These are phyloP conservation scores for Thereva unica DNA, from an alignment of 2,888 invertebrate genomes.

Conservation along the genomic window DNA sequence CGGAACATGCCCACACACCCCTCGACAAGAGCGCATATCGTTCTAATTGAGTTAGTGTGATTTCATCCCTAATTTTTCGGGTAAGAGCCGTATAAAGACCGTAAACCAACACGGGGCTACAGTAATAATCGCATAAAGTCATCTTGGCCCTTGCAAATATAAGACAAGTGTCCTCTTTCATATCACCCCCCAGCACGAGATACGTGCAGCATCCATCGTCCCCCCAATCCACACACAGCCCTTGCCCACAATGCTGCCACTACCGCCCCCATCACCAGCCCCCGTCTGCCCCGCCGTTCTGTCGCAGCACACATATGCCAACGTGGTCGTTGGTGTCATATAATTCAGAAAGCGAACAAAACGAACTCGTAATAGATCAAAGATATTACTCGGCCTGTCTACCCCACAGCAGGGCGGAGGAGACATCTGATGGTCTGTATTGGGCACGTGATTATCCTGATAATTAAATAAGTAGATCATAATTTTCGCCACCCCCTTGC, in stretches of 20 bases:
- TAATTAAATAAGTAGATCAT: conserved; percentile 36
- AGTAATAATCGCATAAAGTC: conserved; percentile 7
- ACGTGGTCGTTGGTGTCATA: neutral
- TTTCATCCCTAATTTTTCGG: conserved; percentile 10
- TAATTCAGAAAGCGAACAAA: conserved; percentile 2
- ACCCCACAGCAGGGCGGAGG: neutral
- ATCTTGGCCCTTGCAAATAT: neutral
- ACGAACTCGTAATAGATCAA: conserved; percentile 32
- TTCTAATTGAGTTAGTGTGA: conserved; percentile 24
- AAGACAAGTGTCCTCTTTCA: conserved; percentile 6
- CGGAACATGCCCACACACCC: too few relatives aligned
- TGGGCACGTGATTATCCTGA: conserved; percentile 37
- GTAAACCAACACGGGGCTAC: conserved; percentile 8
- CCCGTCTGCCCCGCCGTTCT: too few relatives aligned
- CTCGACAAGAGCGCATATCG: too few relatives aligned
- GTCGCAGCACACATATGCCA: too few relatives aligned
- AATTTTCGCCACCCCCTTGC: conserved; percentile 16
- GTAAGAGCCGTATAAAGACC: conserved; percentile 10
- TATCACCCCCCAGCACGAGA: too few relatives aligned
- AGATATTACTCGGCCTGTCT: conserved; percentile 25
- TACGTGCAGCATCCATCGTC: too few relatives aligned
- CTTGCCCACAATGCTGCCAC: too few relatives aligned
- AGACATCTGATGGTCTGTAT: conserved; percentile 16
- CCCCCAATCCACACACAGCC: too few relatives aligned
- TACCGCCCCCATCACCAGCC: too few relatives aligned